Conservation (phyloP, 2,888 invertebrate genomes). For the Megaustenia siamemsis region DNA sequence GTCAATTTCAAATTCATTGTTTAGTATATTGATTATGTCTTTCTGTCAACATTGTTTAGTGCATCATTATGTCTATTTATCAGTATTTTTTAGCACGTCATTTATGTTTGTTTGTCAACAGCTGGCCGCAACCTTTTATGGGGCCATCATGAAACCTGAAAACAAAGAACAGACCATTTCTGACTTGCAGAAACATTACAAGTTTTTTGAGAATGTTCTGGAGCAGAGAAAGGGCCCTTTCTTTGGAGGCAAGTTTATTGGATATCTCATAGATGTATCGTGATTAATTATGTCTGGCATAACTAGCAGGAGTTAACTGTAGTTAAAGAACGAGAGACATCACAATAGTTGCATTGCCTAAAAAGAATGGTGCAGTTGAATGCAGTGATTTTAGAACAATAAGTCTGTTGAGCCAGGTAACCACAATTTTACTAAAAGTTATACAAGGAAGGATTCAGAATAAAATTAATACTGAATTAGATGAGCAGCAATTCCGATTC, state of each 20-base stretch:
- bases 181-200: constrained; percentile 21
- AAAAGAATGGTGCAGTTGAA: too few species aligned
- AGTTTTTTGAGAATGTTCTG: constrained; percentile 38
- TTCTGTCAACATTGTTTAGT: not conserved
- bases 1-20: not conserved
- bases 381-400: too few species aligned
- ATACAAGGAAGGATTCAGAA: too few species aligned
- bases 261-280: not conserved
- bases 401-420: too few species aligned
- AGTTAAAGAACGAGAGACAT: too few species aligned
- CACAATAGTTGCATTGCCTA: too few species aligned
- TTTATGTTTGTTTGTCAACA: not conserved
- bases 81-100: not conserved
- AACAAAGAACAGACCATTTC: constrained; percentile 4
- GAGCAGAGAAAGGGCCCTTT: constrained; percentile 40
- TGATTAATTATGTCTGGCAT: not conserved
- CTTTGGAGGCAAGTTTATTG: constrained; percentile 37
- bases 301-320: too few species aligned
- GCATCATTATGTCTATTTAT: not conserved
- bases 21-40: too few species aligned
- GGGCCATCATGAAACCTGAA: constrained; percentile 3
- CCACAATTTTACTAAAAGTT: too few species aligned
- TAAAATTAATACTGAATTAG: too few species aligned
- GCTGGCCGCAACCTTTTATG: constrained; percentile 14
- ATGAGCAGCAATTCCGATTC: too few species aligned